phyloP scores from a whole-genome alignment of 2,797 vertebrate species.

The Intellagama lesueurii region DNA sequence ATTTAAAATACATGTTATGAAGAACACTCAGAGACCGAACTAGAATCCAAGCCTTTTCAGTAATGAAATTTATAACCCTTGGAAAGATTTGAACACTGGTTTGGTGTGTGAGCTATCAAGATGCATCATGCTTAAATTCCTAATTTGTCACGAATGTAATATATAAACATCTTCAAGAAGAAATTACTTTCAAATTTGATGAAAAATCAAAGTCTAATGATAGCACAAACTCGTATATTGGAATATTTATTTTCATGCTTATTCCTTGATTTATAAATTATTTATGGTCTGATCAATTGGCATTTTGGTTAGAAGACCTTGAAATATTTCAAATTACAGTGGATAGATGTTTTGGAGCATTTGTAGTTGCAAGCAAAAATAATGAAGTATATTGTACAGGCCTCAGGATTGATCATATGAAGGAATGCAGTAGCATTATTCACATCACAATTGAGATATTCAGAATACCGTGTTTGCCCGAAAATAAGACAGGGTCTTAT shows the following conservation, averaged over 20 bases:
- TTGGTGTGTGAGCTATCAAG: neutral
- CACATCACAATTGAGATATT: neutral
- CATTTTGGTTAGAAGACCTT: neutral
- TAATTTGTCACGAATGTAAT: neutral
- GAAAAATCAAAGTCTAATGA: neutral
- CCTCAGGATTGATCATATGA: neutral
- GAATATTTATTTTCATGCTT: neutral
- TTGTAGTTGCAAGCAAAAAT: neutral
- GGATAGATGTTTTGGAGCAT: neutral
- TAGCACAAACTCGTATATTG: neutral
- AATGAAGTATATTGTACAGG: too few species aligned
- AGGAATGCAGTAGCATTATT: neutral
- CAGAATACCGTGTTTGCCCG: too few species aligned
- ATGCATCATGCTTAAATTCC: neutral
- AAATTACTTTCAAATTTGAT: neutral
- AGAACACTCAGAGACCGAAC: too few species aligned
- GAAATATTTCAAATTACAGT: neutral
- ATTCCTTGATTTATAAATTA: neutral
- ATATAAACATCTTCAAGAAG: neutral
- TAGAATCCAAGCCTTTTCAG: too few species aligned
- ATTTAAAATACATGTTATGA: too few species aligned
- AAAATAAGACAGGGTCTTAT: too few species aligned
- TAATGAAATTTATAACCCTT: too few species aligned
- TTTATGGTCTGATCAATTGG: neutral
- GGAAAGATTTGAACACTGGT: too few species aligned